These are phyloP conservation scores for Threskiornis aethiopicus DNA, from an alignment of 2,797 vertebrate genomes.

Conservation along the genomic window DNA sequence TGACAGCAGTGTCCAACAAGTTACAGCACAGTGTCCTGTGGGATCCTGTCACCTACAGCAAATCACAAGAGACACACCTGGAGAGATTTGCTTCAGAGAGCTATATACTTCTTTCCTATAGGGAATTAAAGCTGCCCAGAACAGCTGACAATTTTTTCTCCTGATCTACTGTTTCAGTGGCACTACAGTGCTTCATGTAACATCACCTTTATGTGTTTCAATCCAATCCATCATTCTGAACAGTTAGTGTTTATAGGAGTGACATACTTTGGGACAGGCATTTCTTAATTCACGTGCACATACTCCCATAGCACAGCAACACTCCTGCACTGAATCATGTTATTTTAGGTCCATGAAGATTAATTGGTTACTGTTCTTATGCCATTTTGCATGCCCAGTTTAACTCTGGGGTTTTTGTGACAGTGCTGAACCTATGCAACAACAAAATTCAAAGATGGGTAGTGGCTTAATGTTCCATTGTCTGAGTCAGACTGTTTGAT, in stretches of 20 bases:
- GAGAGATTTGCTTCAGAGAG: neutral
- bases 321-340: neutral
- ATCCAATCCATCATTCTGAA: neutral
- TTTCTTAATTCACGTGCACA: neutral
- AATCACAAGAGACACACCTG: neutral
- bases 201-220: neutral
- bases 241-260: neutral
- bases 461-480: neutral
- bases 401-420: neutral
- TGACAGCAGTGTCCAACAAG: conserved; percentile 1
- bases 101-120: neutral
- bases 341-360: neutral
- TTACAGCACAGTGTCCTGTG: neutral
- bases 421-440: neutral
- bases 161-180: neutral
- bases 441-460: neutral
- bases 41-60: neutral
- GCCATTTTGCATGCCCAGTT: neutral
- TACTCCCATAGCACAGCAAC: neutral
- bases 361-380: neutral
- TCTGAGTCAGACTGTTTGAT: neutral
- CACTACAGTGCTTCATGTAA: neutral
- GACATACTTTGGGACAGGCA: neutral
- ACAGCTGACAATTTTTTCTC: neutral
- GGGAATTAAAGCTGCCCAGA: neutral